Percentiles rank a stretch among this genome's conserved stretches.
Evolutionary conservation across 2,113 vertebrate species (phyloP).

Genomic region (Limanda limanda): DNA sequence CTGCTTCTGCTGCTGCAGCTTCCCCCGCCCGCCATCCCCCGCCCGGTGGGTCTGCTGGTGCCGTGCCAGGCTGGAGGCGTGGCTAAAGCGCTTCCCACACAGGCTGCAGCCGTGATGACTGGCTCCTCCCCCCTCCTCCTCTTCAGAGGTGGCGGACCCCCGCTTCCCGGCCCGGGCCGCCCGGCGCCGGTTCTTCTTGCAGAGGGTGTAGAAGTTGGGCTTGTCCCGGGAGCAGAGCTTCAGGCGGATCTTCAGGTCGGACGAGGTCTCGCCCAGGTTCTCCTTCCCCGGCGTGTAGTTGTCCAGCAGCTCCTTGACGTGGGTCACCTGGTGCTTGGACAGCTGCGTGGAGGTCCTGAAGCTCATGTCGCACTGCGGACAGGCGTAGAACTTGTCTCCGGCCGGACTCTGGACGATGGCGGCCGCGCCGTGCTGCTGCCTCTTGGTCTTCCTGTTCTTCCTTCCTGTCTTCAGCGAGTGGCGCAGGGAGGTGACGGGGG

Average conservation of each 20-base stretch:
- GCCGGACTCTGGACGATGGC: conserved; percentile 31
- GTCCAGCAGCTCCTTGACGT: conserved; percentile 83
- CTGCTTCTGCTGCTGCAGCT: conserved; percentile 68
- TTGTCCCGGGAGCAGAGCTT: conserved; percentile 84
- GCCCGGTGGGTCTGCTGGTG: conserved; percentile 78
- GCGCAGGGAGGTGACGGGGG: conserved; percentile 52
- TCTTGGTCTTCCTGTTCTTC: conserved; percentile 60
- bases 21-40: background rate
- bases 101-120: conserved; percentile 69
- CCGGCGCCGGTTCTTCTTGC: conserved; percentile 80
- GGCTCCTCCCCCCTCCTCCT: conserved; percentile 55
- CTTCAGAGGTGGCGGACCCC: conserved; percentile 10
- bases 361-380: conserved; percentile 83
- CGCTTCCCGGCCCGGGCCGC: conserved; percentile 36
- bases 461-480: conserved; percentile 48
- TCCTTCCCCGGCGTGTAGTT: conserved; percentile 81
- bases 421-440: conserved; percentile 47
- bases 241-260: conserved; percentile 84
- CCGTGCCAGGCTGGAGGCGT: conserved; percentile 76
- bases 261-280: conserved; percentile 76
- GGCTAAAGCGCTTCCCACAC: conserved; percentile 81
- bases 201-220: conserved; percentile 84
- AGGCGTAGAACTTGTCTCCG: conserved; percentile 77
- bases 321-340: conserved; percentile 83
- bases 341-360: conserved; percentile 80